Conservation (phyloP, 1,140 invertebrate species). For the Bathynomus jamesi region DNA sequence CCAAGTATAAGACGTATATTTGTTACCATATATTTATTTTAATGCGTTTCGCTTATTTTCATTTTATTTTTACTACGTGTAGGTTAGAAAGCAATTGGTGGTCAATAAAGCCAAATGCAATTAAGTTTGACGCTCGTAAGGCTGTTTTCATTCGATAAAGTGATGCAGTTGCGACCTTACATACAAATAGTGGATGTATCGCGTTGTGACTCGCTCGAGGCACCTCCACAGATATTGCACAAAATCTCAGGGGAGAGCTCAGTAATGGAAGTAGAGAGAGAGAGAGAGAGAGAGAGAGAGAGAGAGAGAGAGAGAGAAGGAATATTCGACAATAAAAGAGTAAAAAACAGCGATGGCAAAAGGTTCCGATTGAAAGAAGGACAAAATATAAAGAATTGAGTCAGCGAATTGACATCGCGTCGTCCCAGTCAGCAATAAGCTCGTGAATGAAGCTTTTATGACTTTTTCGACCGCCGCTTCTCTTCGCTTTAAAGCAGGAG, state of each 20-base stretch:
- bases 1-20: too few relatives aligned
- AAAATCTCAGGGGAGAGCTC: neutral
- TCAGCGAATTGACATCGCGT: neutral
- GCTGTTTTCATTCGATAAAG: neutral
- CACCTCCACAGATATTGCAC: neutral
- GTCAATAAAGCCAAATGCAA: neutral
- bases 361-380: neutral
- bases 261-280: neutral
- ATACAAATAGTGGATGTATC: neutral
- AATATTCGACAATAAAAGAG: neutral
- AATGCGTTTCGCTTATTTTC: too few relatives aligned
- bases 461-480: too few relatives aligned
- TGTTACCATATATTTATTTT: too few relatives aligned
- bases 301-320: neutral
- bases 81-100: too few relatives aligned
- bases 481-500: too few relatives aligned
- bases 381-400: neutral
- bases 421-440: too few relatives aligned
- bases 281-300: neutral
- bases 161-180: neutral
- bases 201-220: neutral
- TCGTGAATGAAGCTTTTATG: too few relatives aligned
- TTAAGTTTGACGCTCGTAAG: neutral
- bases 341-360: neutral
- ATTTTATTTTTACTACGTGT: too few relatives aligned